Conservation (phyloP, 2,888 invertebrate genomes). For the Hecatera dysodea region DNA sequence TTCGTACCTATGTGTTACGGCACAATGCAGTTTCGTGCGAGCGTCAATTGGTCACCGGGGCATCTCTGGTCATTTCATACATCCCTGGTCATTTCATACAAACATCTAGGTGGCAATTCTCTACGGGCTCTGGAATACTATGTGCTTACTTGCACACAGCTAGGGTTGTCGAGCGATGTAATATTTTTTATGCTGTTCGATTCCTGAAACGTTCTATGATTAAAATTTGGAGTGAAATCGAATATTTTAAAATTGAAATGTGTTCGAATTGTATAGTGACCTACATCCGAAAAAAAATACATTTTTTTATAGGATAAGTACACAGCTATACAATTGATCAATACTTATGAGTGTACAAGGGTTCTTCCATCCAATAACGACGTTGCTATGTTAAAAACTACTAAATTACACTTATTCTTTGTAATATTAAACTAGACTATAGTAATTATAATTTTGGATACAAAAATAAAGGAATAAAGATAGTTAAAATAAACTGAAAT, state of each 20-base stretch:
- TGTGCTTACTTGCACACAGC: not conserved
- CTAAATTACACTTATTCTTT: no score
- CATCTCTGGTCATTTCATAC: slow-evolving; percentile 33
- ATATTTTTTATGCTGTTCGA: not conserved
- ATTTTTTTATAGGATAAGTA: no score
- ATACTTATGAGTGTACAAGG: no score
- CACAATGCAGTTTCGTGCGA: slow-evolving; percentile 47
- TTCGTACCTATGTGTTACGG: slow-evolving; percentile 18
- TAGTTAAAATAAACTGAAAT: no score
- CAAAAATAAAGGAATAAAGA: no score
- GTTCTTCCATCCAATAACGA: no score
- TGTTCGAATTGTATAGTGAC: not conserved
- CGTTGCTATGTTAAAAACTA: no score
- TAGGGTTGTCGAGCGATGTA: not conserved
- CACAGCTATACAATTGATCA: no score
- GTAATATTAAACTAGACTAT: no score
- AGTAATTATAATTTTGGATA: no score
- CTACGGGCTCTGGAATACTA: slow-evolving; percentile 19
- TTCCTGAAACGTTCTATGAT: not conserved
- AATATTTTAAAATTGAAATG: not conserved
- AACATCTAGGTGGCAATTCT: slow-evolving; percentile 6
- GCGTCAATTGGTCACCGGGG: slow-evolving; percentile 52
- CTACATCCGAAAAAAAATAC: no score
- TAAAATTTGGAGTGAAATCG: not conserved
- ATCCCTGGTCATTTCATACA: slow-evolving; percentile 24